Conservation (phyloP, 2,113 vertebrate genomes). For the Oenanthe oenanthe region DNA sequence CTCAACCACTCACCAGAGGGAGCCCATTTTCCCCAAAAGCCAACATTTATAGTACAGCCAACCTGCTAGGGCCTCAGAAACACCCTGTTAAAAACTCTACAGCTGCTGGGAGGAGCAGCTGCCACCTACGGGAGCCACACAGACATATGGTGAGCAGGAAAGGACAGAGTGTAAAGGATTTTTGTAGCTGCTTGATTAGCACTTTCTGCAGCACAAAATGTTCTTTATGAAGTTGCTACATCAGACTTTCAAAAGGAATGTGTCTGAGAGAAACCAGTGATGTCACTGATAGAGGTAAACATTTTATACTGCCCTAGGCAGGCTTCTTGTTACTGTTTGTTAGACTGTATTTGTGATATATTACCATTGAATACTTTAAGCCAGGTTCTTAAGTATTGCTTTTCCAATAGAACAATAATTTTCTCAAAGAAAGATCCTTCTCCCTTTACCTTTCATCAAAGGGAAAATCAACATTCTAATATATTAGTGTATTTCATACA, state of each 20-base stretch:
- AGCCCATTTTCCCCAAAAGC: constrained; percentile 56
- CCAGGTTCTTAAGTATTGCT: not conserved
- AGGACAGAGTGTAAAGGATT: not conserved
- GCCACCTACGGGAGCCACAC: not conserved
- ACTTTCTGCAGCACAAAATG: not conserved
- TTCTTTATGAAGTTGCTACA: not conserved
- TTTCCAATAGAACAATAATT: not conserved
- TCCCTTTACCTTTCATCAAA: not conserved
- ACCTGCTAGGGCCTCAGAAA: not conserved
- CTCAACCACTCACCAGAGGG: constrained; percentile 58
- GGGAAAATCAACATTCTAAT: not conserved
- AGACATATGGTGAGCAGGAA: not conserved
- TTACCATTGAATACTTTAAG: not conserved
- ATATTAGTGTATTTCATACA: not conserved
- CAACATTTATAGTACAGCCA: not conserved
- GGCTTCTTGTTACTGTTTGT: not conserved
- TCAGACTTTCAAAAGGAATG: not conserved
- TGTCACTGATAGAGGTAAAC: not conserved
- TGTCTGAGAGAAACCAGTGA: not conserved
- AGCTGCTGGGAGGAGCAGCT: not conserved
- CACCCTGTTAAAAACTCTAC: not conserved
- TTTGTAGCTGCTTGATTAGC: not conserved
- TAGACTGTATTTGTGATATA: not conserved
- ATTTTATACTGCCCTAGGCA: not conserved
- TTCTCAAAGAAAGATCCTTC: not conserved